Conservation (phyloP, 2,888 invertebrate genomes). For the Anarsia innoxiella region DNA sequence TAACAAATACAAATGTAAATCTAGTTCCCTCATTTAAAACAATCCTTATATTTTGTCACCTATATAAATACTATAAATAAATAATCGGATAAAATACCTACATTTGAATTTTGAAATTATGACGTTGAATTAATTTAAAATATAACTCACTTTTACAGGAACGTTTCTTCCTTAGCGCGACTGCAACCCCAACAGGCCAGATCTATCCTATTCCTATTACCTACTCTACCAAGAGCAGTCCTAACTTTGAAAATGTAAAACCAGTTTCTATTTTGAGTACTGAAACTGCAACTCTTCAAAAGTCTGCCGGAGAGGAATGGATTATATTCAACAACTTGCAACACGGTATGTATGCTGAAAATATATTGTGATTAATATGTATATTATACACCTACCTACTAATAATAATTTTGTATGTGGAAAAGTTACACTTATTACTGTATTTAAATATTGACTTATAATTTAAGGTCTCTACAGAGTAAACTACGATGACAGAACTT, state of each 20-base stretch:
- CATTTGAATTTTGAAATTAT: not conserved
- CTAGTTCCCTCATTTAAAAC: no score
- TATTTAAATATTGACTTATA: not conserved
- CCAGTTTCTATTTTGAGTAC: conserved; percentile 64
- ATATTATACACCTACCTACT: no score
- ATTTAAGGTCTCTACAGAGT: conserved; percentile 79
- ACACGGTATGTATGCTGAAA: no score
- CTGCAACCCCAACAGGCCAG: conserved; percentile 36
- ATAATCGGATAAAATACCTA: not conserved
- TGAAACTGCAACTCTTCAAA: conserved; percentile 37
- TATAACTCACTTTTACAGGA: conserved; percentile 42
- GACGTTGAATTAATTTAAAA: not conserved
- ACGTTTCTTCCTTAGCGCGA: conserved; percentile 69
- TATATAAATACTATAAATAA: no score
- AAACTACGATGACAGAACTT: conserved; percentile 76
- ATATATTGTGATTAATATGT: no score
- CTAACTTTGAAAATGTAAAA: conserved; percentile 37
- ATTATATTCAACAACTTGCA: conserved; percentile 78
- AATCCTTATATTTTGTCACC: not conserved
- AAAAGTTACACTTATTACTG: not conserved
- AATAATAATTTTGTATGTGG: no score
- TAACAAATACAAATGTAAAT: no score
- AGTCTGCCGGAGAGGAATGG: conserved; percentile 64
- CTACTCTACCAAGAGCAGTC: conserved; percentile 47
- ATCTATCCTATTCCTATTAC: conserved; percentile 67